Evolutionary conservation across 37 sponge, comb jelly and placozoan genomes (phyloP).

Genomic region (Axinella damicornis): DNA sequence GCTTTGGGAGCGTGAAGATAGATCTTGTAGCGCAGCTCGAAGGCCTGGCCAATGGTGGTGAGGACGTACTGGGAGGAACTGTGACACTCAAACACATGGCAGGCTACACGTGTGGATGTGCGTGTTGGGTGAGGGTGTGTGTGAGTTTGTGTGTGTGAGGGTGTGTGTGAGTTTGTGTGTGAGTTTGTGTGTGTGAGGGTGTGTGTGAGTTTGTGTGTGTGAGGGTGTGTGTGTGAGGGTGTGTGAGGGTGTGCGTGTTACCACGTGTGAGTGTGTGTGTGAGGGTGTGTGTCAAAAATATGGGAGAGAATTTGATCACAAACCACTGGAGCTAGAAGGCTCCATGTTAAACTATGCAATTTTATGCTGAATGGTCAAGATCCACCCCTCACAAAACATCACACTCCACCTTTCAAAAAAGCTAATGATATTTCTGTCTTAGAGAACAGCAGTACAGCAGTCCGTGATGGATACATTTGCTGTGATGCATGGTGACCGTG

Average conservation of each 20-base stretch:
- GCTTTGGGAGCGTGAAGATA: slow-evolving; percentile 55
- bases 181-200: background rate
- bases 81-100: slow-evolving; percentile 87
- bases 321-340: too few species aligned
- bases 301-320: too few species aligned
- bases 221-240: background rate
- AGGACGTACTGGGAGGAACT: slow-evolving; percentile 74
- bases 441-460: too few species aligned
- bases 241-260: slow-evolving; percentile 1
- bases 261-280: background rate
- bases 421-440: too few species aligned
- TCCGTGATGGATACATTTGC: too few species aligned
- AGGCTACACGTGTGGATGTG: slow-evolving; percentile 48
- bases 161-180: slow-evolving; percentile 4
- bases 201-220: background rate
- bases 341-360: too few species aligned
- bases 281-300: background rate
- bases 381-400: too few species aligned
- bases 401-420: too few species aligned
- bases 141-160: background rate
- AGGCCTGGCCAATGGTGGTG: slow-evolving; percentile 86
- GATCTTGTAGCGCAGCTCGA: slow-evolving; percentile 85
- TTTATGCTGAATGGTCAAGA: too few species aligned
- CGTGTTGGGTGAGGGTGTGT: background rate
- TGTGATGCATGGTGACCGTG: too few species aligned